These are phyloP conservation scores for Agrotis clavis DNA, from an alignment of 2,888 invertebrate genomes.

Conservation along the genomic window DNA sequence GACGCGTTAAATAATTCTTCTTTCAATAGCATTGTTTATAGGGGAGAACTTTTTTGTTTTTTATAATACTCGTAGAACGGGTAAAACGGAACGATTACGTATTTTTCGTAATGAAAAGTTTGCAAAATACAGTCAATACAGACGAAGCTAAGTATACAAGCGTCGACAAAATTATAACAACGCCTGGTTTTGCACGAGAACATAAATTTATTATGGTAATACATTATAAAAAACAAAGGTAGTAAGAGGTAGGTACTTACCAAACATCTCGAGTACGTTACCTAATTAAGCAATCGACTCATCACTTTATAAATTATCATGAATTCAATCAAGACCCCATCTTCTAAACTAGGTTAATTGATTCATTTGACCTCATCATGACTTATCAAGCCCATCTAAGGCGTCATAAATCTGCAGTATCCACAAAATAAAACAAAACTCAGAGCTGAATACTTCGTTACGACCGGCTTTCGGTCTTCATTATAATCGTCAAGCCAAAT, in stretches of 20 bases:
- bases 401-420: background rate
- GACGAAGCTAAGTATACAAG: background rate
- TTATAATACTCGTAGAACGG: background rate
- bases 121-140: background rate
- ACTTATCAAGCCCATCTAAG: constrained; percentile 11
- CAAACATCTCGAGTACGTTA: background rate
- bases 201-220: no score
- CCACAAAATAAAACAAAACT: constrained; percentile 25
- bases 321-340: background rate
- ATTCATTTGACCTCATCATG: constrained; percentile 11
- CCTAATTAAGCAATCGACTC: background rate
- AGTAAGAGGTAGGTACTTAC: background rate
- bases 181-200: no score
- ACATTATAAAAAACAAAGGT: no score
- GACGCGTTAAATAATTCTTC: constrained; percentile 42
- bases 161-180: no score
- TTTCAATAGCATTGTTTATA: constrained; percentile 41
- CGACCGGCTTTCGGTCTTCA: background rate
- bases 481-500: constrained; percentile 29
- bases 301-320: background rate
- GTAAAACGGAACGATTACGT: background rate
- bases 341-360: constrained; percentile 12
- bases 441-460: constrained; percentile 18
- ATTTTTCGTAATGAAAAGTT: background rate
- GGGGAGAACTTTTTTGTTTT: constrained; percentile 4